Percentiles rank a stretch among this genome's conserved stretches.
Evolutionary conservation across 2,113 vertebrate species (phyloP).

Genomic region (Psephotus haematonotus): DNA sequence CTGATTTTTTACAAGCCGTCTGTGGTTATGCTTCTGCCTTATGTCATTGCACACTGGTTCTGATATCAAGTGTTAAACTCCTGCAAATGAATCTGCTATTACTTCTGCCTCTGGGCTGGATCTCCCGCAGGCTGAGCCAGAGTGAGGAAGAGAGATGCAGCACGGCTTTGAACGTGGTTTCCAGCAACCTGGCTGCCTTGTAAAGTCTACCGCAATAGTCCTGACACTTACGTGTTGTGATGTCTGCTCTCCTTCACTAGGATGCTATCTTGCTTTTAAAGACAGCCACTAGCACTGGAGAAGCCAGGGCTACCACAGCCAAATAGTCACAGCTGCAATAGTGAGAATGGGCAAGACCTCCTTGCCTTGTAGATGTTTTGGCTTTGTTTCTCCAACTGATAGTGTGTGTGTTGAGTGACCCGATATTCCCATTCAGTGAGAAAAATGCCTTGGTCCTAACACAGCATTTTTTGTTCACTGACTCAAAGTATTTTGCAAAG

Average conservation of each 20-base stretch:
- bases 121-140: background rate
- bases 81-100: background rate
- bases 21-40: slow-evolving; percentile 53
- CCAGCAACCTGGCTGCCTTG: background rate
- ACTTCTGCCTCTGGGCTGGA: background rate
- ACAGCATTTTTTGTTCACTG: background rate
- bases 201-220: background rate
- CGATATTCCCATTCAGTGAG: background rate
- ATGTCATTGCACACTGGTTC: slow-evolving; percentile 40
- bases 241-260: background rate
- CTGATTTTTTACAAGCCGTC: slow-evolving; percentile 25
- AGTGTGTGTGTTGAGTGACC: background rate
- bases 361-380: background rate
- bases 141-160: background rate
- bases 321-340: background rate
- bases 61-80: slow-evolving; percentile 26
- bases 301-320: background rate
- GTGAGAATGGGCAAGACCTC: background rate
- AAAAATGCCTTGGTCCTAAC: background rate
- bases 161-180: background rate
- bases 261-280: background rate
- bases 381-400: background rate
- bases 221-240: accelerated
- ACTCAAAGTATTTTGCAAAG: slow-evolving; percentile 15
- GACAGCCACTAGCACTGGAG: background rate